These are phyloP conservation scores for Crioceris asparagi DNA, from an alignment of 2,888 invertebrate genomes.

Conservation along the genomic window DNA sequence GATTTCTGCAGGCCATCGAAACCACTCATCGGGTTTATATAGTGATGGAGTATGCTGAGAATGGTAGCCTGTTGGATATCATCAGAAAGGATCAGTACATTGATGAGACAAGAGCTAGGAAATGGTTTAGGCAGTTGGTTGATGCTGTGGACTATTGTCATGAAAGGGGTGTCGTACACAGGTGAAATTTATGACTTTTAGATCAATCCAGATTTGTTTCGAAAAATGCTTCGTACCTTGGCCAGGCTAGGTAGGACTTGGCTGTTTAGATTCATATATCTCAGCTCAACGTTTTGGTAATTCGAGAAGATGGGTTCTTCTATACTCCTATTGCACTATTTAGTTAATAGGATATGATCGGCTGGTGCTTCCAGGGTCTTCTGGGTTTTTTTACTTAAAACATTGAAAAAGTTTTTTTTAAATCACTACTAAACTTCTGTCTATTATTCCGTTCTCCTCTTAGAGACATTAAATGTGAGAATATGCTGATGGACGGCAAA, in stretches of 20 bases:
- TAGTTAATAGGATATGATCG: too few relatives aligned
- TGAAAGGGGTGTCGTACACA: conserved; percentile 66
- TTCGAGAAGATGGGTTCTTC: too few relatives aligned
- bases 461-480: conserved; percentile 78
- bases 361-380: too few relatives aligned
- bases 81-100: conserved; percentile 63
- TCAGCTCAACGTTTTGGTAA: too few relatives aligned
- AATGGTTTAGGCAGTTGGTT: conserved; percentile 63
- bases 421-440: neutral
- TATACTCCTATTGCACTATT: too few relatives aligned
- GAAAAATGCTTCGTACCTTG: too few relatives aligned
- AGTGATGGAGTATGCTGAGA: conserved; percentile 75
- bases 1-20: conserved; percentile 74
- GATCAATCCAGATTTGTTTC: too few relatives aligned
- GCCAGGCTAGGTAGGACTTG: too few relatives aligned
- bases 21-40: conserved; percentile 77
- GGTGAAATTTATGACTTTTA: too few relatives aligned
- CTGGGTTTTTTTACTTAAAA: too few relatives aligned
- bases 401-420: too few relatives aligned
- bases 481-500: conserved; percentile 60
- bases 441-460: conserved; percentile 4
- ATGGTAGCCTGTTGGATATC: conserved; percentile 67
- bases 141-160: conserved; percentile 71
- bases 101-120: conserved; percentile 55
- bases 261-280: too few relatives aligned